Conservation (phyloP, 2,113 vertebrate genomes). For the Leptodactylus fuscus region DNA sequence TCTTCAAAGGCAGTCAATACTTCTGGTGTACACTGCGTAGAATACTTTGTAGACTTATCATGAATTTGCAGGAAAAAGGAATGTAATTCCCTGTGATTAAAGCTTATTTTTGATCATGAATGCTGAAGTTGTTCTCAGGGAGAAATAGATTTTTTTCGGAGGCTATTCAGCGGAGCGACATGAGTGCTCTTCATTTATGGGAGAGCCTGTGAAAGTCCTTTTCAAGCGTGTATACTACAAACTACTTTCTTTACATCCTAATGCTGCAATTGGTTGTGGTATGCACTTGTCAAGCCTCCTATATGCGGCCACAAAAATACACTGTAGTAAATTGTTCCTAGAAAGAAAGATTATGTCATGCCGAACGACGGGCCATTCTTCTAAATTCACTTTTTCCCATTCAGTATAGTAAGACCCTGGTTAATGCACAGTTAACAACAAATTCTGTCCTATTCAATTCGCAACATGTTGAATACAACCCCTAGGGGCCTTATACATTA, state of each 20-base stretch:
- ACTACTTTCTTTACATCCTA: constrained; percentile 33
- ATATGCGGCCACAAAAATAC: constrained; percentile 39
- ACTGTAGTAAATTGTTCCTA: constrained; percentile 38
- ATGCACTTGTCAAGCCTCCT: constrained; percentile 48
- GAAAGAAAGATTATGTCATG: constrained; percentile 53
- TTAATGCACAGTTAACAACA: constrained; percentile 49
- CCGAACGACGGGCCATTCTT: constrained; percentile 35
- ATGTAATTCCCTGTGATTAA: constrained; percentile 40
- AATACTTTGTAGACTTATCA: constrained; percentile 27
- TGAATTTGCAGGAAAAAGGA: constrained; percentile 30
- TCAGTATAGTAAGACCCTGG: constrained; percentile 28
- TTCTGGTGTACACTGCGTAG: background rate
- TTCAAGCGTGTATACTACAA: constrained; percentile 27
- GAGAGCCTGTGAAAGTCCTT: constrained; percentile 43
- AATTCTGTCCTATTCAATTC: constrained; percentile 35
- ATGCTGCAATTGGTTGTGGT: constrained; percentile 34
- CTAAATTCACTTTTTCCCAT: constrained; percentile 23
- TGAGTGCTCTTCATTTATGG: constrained; percentile 49
- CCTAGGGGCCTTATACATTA: constrained; percentile 46
- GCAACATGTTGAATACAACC: constrained; percentile 43
- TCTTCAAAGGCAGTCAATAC: background rate
- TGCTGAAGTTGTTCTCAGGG: constrained; percentile 27
- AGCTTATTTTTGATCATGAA: constrained; percentile 41
- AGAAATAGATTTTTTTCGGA: constrained; percentile 44
- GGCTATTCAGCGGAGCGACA: constrained; percentile 43